Evolutionary conservation across 2,888 invertebrate species (phyloP).

Genomic region (Apantesis nais): DNA sequence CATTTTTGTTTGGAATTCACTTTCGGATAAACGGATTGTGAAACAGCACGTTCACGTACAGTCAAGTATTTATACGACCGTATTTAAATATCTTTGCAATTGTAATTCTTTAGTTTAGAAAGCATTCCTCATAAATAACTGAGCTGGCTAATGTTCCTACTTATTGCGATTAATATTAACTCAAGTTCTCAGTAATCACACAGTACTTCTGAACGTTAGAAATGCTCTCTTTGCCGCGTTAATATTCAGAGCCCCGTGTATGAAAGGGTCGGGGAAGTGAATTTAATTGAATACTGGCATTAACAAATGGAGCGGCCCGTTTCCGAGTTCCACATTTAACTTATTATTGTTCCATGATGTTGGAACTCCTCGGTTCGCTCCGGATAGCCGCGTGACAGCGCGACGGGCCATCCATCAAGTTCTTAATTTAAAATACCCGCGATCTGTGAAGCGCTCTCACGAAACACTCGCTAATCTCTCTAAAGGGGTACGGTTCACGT

Average conservation of each 20-base stretch:
- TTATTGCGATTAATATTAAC: constrained; percentile 53
- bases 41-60: constrained; percentile 11
- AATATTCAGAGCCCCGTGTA: constrained; percentile 76
- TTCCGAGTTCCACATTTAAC: constrained; percentile 81
- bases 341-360: constrained; percentile 81
- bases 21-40: constrained; percentile 14
- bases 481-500: constrained; percentile 65
- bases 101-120: constrained; percentile 23
- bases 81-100: not conserved
- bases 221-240: constrained; percentile 67
- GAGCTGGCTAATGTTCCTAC: constrained; percentile 41
- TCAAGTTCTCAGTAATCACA: constrained; percentile 56
- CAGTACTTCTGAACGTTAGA: constrained; percentile 60
- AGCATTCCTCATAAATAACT: constrained; percentile 35
- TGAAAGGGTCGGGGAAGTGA: constrained; percentile 77
- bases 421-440: constrained; percentile 83
- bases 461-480: constrained; percentile 74
- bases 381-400: constrained; percentile 76
- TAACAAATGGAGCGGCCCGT: constrained; percentile 82
- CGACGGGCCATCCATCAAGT: constrained; percentile 81
- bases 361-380: constrained; percentile 61
- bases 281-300: constrained; percentile 85
- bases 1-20: constrained; percentile 31
- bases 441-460: constrained; percentile 75
- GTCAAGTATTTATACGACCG: not conserved